These are phyloP conservation scores for Silurus glanis DNA, from an alignment of 2,113 vertebrate species.

Conservation along the genomic window DNA sequence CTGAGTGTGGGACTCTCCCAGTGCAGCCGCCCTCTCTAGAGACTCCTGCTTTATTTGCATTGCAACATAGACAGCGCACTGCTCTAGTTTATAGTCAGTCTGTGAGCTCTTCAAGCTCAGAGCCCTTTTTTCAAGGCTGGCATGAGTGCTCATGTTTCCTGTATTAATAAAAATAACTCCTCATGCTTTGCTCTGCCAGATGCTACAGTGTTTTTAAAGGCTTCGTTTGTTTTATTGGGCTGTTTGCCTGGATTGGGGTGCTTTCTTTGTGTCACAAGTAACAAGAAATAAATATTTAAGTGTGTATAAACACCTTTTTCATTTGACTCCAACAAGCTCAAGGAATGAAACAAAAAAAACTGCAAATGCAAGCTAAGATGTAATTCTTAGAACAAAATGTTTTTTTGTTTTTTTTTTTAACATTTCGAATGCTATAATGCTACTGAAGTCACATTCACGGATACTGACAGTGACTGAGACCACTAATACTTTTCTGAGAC, in stretches of 20 bases:
- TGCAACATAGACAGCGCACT: slow-evolving; percentile 6
- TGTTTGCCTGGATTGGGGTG: neutral
- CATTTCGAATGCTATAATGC: no score
- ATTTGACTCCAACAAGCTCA: neutral
- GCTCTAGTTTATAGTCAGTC: slow-evolving; percentile 24
- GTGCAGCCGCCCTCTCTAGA: slow-evolving; percentile 38
- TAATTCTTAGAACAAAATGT: no score
- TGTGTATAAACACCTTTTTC: neutral
- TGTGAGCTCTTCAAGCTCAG: slow-evolving; percentile 17
- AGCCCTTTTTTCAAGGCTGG: slow-evolving; percentile 15
- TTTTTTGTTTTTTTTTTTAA: no score
- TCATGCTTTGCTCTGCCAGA: neutral
- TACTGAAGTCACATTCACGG: no score
- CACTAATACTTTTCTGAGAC: no score
- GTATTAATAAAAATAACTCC: neutral
- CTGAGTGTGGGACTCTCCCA: slow-evolving; percentile 12
- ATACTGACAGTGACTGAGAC: no score
- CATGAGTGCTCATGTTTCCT: neutral
- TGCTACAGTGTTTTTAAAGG: neutral
- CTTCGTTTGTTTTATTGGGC: no score
- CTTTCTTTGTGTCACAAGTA: neutral
- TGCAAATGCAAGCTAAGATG: no score
- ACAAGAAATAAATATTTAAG: neutral
- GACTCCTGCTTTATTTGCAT: slow-evolving; percentile 29
- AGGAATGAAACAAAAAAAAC: neutral